Percentiles rank a stretch among this genome's conserved stretches.
Conservation (phyloP, 2,888 invertebrate species). For the Notocelia uddmanniana region DNA sequence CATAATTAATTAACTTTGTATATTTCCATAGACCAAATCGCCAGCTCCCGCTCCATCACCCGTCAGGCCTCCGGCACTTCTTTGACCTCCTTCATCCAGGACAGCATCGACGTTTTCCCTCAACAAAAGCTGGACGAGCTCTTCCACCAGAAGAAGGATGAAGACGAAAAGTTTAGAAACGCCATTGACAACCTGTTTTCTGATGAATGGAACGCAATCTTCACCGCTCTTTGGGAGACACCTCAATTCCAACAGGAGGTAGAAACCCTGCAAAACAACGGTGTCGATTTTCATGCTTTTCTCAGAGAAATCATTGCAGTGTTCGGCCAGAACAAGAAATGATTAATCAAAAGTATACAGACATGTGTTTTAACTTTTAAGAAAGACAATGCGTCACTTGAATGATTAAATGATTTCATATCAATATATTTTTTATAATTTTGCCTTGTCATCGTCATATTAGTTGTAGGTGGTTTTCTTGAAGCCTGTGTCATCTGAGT, state of each 20-base stretch:
- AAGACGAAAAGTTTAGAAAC: conserved; percentile 65
- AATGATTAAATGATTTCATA: background rate
- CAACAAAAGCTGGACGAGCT: conserved; percentile 66
- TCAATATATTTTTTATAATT: background rate
- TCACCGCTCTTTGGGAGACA: conserved; percentile 64
- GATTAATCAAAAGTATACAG: background rate
- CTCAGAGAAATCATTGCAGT: conserved; percentile 63
- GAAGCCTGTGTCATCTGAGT: no score
- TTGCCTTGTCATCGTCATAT: background rate
- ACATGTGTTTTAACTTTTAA: background rate
- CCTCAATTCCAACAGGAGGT: conserved; percentile 66
- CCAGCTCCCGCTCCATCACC: conserved; percentile 30
- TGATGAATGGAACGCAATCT: conserved; percentile 66
- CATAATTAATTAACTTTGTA: background rate
- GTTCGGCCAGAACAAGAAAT: conserved; percentile 63
- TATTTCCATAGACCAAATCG: conserved; percentile 48
- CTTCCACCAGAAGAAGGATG: conserved; percentile 67
- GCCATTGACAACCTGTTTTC: conserved; percentile 69
- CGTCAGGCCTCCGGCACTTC: conserved; percentile 62
- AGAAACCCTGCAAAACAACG: conserved; percentile 60
- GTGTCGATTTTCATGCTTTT: conserved; percentile 60
- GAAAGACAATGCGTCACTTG: background rate
- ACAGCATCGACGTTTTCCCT: conserved; percentile 62
- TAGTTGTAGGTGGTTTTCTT: background rate
- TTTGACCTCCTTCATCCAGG: conserved; percentile 63